Evolutionary conservation across 2,113 vertebrate genomes (phyloP), one percentile per base, ranked within the genome.

Genomic region (Arvicanthis niloticus): DNA sequence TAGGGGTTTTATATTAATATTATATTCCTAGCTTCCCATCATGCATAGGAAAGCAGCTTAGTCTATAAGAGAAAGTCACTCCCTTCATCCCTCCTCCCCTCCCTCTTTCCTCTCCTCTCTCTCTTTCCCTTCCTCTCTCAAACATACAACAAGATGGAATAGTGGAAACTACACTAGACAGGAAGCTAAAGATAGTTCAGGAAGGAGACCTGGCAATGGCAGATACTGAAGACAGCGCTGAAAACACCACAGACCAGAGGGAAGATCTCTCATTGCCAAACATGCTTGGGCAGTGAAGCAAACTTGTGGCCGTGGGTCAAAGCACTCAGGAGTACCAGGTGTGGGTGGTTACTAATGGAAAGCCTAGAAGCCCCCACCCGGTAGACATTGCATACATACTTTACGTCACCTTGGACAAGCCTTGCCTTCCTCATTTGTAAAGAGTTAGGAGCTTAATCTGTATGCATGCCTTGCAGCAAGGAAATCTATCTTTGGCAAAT

Each of bases 401-500:
- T 80, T 24, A 37, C 3, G 45, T 87, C 72, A 60, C 67, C 29
- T 31, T 67, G 53, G 77, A 19, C 48, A 24, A 90, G 37, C 56
- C 68, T 80, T 15, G 0, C 65, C 65, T 11, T 92, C 48, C 82
- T 81, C 11, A 4, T 42, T 56, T 91, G 17, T 86, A 19, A 91
- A 9, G 21, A 96, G 53, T 3, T 77, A 84, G 40, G 85, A 60
- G 40, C 73, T 92, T 53, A 56, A 67, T 85, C 87, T 76, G 4
- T 51, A 2, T 75, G 16, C 5, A 48, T 21, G n/a, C 48, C 40
- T 93, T 62, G 17, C 58, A 42, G 37, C 42, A 53, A 88, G 72
- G 58, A 91, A 70, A 51, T 89, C 78, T 89, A 4, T 22, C 48
- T 87, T 40, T 78, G 81, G 73, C 62, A 95, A 89, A 34, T 75